A percentile compares a stretch with the other conserved stretches of the same genome.
phyloP scores from a whole-genome alignment of 2,797 vertebrate species.

The Chanos chanos region DNA sequence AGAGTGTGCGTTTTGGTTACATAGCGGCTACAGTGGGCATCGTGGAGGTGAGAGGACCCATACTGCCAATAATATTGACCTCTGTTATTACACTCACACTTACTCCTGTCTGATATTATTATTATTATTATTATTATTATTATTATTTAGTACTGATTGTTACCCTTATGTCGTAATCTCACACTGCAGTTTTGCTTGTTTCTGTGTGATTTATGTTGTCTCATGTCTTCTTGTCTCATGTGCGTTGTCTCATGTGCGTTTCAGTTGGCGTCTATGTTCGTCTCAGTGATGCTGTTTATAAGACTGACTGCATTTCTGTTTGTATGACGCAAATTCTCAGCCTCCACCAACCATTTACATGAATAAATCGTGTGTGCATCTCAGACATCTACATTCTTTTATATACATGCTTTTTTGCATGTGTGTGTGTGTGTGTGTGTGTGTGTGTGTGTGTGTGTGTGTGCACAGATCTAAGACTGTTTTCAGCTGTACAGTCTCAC shows the following conservation, averaged over 20 bases:
- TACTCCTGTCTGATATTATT: neutral
- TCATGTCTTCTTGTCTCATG: too few species aligned
- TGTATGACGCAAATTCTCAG: too few species aligned
- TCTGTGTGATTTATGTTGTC: neutral
- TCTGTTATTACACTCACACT: neutral
- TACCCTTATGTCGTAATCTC: neutral
- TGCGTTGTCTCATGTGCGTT: too few species aligned
- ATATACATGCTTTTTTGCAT: too few species aligned
- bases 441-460: too few species aligned
- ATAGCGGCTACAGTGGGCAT: neutral
- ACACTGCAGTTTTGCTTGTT: neutral
- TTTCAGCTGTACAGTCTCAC: too few species aligned
- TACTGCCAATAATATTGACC: too few species aligned
- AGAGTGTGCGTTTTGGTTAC: neutral
- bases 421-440: too few species aligned
- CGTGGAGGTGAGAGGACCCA: slow-evolving; percentile 18
- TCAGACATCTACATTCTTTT: neutral
- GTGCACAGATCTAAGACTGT: too few species aligned
- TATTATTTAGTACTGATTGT: too few species aligned
- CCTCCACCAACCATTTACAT: too few species aligned
- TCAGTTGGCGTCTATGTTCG: neutral
- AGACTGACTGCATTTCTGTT: too few species aligned
- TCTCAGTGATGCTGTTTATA: neutral
- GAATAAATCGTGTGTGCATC: neutral
- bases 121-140: neutral